phyloP scores from a whole-genome alignment of 30 jellyfish, hydroid and myxozoan species.

The Hydractinia symbiolongicarpus region DNA sequence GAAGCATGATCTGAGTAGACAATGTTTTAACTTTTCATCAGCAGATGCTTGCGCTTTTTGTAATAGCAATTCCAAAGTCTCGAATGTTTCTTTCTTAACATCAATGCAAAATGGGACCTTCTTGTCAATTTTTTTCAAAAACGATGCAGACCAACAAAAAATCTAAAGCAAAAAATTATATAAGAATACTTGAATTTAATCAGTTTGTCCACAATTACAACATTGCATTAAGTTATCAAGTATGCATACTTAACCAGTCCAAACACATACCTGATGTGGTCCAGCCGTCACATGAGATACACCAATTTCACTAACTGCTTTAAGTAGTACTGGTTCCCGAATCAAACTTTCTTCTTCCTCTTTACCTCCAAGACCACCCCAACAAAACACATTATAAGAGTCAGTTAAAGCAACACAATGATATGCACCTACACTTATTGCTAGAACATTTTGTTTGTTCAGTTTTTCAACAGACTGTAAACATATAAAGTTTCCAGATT shows the following conservation, averaged over 20 bases:
- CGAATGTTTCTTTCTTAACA: constrained; percentile 57
- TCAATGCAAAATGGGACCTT: constrained; percentile 79
- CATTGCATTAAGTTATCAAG: no score
- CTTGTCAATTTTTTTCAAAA: constrained; percentile 47
- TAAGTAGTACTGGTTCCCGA: constrained; percentile 33
- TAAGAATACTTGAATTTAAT: not conserved
- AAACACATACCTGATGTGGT: constrained; percentile 60
- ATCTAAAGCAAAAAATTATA: constrained; percentile 30
- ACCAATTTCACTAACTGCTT: constrained; percentile 30
- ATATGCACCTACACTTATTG: constrained; percentile 40
- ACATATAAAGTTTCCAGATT: constrained; percentile 2
- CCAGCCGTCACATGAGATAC: constrained; percentile 54
- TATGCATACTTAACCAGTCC: not conserved
- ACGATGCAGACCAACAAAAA: constrained; percentile 81
- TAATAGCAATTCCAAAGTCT: constrained; percentile 36
- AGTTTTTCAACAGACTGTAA: constrained; percentile 31
- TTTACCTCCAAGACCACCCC: constrained; percentile 48
- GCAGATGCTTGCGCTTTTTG: constrained; percentile 21
- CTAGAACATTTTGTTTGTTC: constrained; percentile 23
- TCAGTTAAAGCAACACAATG: constrained; percentile 36
- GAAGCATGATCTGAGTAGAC: constrained; percentile 35
- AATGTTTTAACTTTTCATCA: constrained; percentile 20
- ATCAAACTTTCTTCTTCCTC: constrained; percentile 38
- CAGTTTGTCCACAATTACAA: no score
- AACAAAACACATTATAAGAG: constrained; percentile 32